Conservation (phyloP, 1,140 invertebrate species). For the Lepidostoma basale region DNA sequence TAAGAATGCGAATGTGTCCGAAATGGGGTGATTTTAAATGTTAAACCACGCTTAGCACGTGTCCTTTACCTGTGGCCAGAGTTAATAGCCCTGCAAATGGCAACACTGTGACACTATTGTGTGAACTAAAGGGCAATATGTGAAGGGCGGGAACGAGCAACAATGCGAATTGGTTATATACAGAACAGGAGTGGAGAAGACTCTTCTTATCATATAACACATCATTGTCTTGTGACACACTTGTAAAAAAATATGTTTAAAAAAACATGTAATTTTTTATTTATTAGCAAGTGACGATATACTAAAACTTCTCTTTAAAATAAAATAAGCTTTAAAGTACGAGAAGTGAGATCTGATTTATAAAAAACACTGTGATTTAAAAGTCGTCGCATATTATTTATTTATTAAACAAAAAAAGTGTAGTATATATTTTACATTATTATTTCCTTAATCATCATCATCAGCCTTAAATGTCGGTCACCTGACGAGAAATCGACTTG, state of each 20-base stretch:
- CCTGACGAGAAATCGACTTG: no score
- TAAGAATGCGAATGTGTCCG: no score
- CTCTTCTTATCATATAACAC: neutral
- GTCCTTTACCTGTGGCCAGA: constrained; percentile 42
- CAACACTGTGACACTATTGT: constrained; percentile 1
- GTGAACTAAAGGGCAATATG: neutral
- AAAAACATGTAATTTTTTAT: neutral
- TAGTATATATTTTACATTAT: no score
- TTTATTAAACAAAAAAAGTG: no score
- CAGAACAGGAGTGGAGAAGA: no score
- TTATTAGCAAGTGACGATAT: neutral
- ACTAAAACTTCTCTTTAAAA: neutral
- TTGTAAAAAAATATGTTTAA: neutral
- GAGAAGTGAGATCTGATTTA: no score
- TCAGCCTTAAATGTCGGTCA: no score
- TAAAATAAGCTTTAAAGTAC: no score
- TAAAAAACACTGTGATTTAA: no score
- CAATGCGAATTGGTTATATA: neutral
- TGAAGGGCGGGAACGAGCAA: neutral
- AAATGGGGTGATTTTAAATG: constrained; percentile 38
- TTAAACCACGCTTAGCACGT: constrained; percentile 32
- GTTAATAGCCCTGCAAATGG: constrained; percentile 40
- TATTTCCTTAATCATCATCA: no score
- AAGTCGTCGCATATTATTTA: no score
- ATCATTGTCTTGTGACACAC: neutral